phyloP scores from a whole-genome alignment of 2,888 invertebrate species.

The Macaria notata region DNA sequence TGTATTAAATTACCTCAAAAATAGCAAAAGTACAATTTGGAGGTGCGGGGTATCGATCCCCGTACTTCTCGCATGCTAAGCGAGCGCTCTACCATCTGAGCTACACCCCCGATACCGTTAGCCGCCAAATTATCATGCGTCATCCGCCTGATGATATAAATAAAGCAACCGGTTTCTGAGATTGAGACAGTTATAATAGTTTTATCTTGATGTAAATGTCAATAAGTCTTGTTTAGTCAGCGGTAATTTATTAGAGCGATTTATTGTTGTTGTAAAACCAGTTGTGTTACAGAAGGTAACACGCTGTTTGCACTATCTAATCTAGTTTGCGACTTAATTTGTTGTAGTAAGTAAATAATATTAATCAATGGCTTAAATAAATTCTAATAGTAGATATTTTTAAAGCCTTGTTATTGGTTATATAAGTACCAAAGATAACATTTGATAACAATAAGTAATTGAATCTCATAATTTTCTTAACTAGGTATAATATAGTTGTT shows the following conservation, averaged over 20 bases:
- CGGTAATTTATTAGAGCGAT: conserved; percentile 8
- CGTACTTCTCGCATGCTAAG: conserved; percentile 83
- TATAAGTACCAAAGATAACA: too few relatives aligned
- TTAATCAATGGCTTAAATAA: too few relatives aligned
- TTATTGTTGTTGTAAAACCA: conserved; percentile 2
- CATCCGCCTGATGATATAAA: not conserved
- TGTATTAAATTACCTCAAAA: too few relatives aligned
- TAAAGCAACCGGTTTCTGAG: conserved; percentile 4
- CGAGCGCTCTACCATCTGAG: conserved; percentile 83
- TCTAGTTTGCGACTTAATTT: too few relatives aligned
- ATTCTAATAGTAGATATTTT: too few relatives aligned
- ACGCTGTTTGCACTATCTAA: not conserved
- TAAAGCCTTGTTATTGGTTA: too few relatives aligned
- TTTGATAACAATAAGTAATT: too few relatives aligned
- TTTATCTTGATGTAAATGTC: conserved; percentile 14
- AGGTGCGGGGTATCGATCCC: conserved; percentile 83
- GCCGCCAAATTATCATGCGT: conserved; percentile 3
- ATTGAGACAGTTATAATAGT: not conserved
- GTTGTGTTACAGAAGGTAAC: not conserved
- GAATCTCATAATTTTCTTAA: too few relatives aligned
- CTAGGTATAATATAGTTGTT: too few relatives aligned
- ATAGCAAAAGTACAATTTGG: conserved; percentile 45
- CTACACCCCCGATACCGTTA: conserved; percentile 69
- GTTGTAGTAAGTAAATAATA: not conserved
- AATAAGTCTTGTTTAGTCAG: conserved; percentile 4